Base-by-base conservation (phyloP, 2,113 vertebrate species). In the Lucifuga dentata region DNA sequence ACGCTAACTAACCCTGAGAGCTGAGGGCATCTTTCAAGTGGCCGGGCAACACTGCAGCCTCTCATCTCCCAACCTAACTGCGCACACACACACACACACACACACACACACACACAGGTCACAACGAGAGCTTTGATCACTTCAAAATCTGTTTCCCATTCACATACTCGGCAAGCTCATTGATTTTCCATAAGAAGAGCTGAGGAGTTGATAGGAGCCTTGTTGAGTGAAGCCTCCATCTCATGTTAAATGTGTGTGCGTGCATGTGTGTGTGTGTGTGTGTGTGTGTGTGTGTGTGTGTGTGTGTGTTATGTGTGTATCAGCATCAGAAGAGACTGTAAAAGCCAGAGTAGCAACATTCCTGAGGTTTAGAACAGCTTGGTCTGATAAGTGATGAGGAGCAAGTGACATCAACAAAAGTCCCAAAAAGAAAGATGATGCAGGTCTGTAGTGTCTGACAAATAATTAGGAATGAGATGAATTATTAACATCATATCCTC, bases 111-210 rank as follows among this genome's bases (percentile, higher is more conserved):
- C 65, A 74, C 62, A n/a, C 60, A 71, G 85, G 84, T 86, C 78
- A 86, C 76, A 77, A 65, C 38, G 52, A 73, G 64, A 60, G 76
- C 85, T 86, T 86, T 89, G 81, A 90, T 87, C 77, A 39, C 57
- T 61, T 39, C 11, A 52, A 52, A 79, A 76, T 76, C 61, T 73
- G 73, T 65, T 83, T 84, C 71, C 61, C 80, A 78, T 87, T 87
- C 81, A 80, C 62, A 78, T 33, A 11, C 63, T 79, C 69, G 23
- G 68, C 67, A 17, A 17, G 57, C 29, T 73, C 77, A 89, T 58
- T 85, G 87, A 83, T 89, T 83, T 70, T 80, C 72, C 81, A 74
- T 50, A 67, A 29, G 16, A 61, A 55, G 36, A 58, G 23, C 41
- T 4, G 63, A 73, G 60, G 59, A 60, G 59, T 62, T 72, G 67